A percentile compares a stretch with the other conserved stretches of the same genome.
Conservation (phyloP, 2,113 vertebrate genomes). For the Lynx canadensis region DNA sequence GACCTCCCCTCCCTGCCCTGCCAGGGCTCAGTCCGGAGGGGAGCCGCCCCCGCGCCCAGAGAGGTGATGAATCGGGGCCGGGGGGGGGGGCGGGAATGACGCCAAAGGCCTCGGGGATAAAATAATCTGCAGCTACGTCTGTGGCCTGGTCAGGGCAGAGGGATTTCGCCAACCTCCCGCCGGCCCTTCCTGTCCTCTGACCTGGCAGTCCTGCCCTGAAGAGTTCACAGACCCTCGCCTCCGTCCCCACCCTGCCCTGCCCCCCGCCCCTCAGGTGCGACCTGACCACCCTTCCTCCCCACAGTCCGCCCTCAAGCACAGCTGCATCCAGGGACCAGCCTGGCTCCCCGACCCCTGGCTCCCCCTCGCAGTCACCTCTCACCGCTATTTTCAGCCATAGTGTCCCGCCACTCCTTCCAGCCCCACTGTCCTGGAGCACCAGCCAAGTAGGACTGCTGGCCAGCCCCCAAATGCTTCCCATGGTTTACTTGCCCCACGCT, state of each 20-base stretch:
- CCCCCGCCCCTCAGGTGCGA: neutral
- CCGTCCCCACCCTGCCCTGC: neutral
- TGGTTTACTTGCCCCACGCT: neutral
- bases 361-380: neutral
- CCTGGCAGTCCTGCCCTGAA: neutral
- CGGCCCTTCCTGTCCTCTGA: neutral
- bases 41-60: neutral
- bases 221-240: neutral
- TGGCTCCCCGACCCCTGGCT: neutral
- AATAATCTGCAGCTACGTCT: neutral
- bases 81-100: neutral
- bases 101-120: neutral
- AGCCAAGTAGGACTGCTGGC: slow-evolving; percentile 14
- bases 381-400: neutral
- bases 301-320: neutral
- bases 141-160: neutral
- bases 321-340: neutral
- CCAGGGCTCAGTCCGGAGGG: too few species aligned
- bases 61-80: neutral
- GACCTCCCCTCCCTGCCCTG: too few species aligned
- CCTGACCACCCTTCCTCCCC: neutral
- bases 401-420: neutral
- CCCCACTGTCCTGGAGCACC: neutral
- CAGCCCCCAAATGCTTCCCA: neutral
- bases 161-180: neutral